These are phyloP conservation scores for Volucella inanis DNA, from an alignment of 2,888 invertebrate genomes.

Conservation along the genomic window DNA sequence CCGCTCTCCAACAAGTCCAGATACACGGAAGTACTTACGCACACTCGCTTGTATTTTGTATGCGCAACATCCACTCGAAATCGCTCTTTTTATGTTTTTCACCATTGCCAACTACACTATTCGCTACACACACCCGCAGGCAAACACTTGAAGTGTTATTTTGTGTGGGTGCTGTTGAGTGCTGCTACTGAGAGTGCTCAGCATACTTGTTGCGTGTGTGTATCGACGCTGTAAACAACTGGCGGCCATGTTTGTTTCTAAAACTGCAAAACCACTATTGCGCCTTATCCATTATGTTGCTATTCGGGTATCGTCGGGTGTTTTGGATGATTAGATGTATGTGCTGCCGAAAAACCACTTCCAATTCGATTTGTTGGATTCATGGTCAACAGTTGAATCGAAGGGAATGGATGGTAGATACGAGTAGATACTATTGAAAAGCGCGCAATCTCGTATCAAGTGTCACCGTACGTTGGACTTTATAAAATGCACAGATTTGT, in stretches of 20 bases:
- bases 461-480: constrained; percentile 48
- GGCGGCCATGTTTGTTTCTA: constrained; percentile 70
- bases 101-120: constrained; percentile 46
- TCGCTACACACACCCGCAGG: constrained; percentile 18
- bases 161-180: constrained; percentile 55
- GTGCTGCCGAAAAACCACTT: constrained; percentile 64
- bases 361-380: constrained; percentile 51
- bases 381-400: constrained; percentile 46
- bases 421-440: constrained; percentile 11
- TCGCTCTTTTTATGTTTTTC: constrained; percentile 25
- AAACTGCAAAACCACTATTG: constrained; percentile 55
- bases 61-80: constrained; percentile 22
- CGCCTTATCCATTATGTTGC: constrained; percentile 1
- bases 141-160: constrained; percentile 46
- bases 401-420: not conserved
- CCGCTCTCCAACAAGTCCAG: constrained; percentile 33
- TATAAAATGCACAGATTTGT: constrained; percentile 64
- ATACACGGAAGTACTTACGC: constrained; percentile 65
- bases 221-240: constrained; percentile 59
- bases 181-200: too few species aligned
- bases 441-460: constrained; percentile 42
- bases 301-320: not conserved
- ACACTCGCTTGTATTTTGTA: constrained; percentile 6
- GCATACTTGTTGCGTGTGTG: constrained; percentile 63
- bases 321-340: constrained; percentile 22